phyloP scores from a whole-genome alignment of 2,888 invertebrate genomes.

The Dyspetes luteomarginatus region DNA sequence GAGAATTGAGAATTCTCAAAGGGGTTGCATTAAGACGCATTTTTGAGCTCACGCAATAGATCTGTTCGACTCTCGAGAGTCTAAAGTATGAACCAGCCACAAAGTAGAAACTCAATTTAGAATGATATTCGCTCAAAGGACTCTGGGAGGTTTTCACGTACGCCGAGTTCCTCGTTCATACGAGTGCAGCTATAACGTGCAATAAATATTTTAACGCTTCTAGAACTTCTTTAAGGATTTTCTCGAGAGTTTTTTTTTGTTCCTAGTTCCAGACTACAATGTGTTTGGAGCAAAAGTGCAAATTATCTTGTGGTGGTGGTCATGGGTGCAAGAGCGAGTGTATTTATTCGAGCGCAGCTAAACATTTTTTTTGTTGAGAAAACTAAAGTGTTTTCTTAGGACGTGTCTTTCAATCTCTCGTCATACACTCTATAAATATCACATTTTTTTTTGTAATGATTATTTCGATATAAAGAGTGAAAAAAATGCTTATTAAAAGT shows the following conservation, averaged over 20 bases:
- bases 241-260: background rate
- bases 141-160: background rate
- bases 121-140: constrained; percentile 1
- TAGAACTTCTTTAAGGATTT: background rate
- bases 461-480: background rate
- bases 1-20: constrained; percentile 17
- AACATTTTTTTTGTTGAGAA: constrained; percentile 2
- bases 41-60: constrained; percentile 15
- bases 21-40: constrained; percentile 1
- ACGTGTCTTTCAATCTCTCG: constrained; percentile 19
- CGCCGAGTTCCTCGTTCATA: background rate
- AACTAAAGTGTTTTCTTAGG: too few species aligned
- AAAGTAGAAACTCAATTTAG: constrained; percentile 8
- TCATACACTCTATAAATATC: background rate
- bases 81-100: too few species aligned
- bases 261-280: background rate
- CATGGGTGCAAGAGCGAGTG: background rate
- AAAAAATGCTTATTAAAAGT: background rate
- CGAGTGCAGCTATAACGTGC: background rate
- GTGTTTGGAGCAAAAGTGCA: background rate
- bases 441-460: background rate
- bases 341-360: background rate
- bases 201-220: constrained; percentile 29
- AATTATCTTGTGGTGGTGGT: background rate
- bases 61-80: too few species aligned